Percentiles rank a stretch among this genome's conserved stretches.
These are phyloP conservation scores for Pipistrellus kuhlii DNA, from an alignment of 2,797 vertebrate species.

Conservation along the genomic window DNA sequence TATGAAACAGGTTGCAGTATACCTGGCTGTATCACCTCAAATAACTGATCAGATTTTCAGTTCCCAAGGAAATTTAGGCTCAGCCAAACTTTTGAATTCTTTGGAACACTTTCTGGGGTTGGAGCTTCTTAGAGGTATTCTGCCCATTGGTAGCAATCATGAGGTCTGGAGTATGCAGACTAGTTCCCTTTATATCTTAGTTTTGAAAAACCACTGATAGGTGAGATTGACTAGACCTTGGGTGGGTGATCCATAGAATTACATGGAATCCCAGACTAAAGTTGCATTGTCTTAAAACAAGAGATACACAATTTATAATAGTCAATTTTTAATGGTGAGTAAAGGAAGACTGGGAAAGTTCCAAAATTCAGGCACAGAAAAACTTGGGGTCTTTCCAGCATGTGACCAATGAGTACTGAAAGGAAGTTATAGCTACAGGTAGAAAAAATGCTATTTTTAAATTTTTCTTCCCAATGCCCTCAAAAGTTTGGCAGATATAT, in stretches of 20 bases:
- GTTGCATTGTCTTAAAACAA: slow-evolving; percentile 25
- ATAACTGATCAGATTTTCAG: slow-evolving; percentile 5
- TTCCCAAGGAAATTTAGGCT: not conserved
- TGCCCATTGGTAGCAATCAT: not conserved
- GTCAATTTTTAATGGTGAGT: slow-evolving; percentile 16
- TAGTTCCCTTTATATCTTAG: not conserved
- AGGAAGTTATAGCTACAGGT: slow-evolving; percentile 24
- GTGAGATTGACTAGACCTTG: not conserved
- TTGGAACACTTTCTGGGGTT: not conserved
- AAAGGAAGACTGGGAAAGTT: slow-evolving; percentile 51
- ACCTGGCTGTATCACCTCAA: not conserved
- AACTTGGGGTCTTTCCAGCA: slow-evolving; percentile 29
- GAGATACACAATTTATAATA: not conserved
- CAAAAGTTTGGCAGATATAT: slow-evolving; percentile 72
- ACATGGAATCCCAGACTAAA: not conserved
- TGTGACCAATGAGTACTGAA: not conserved
- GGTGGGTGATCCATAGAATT: not conserved
- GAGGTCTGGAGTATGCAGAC: not conserved
- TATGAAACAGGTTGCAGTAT: not conserved
- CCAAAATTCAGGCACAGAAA: slow-evolving; percentile 30
- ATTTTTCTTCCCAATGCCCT: slow-evolving; percentile 74
- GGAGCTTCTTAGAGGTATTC: not conserved
- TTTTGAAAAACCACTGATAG: slow-evolving; percentile 25
- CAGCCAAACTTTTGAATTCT: not conserved
- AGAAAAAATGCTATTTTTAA: slow-evolving; percentile 68